A percentile compares a stretch with the other conserved stretches of the same genome.
These are phyloP conservation scores for Coronaproctus castanopsis DNA, from an alignment of 2,888 invertebrate species.

Conservation along the genomic window DNA sequence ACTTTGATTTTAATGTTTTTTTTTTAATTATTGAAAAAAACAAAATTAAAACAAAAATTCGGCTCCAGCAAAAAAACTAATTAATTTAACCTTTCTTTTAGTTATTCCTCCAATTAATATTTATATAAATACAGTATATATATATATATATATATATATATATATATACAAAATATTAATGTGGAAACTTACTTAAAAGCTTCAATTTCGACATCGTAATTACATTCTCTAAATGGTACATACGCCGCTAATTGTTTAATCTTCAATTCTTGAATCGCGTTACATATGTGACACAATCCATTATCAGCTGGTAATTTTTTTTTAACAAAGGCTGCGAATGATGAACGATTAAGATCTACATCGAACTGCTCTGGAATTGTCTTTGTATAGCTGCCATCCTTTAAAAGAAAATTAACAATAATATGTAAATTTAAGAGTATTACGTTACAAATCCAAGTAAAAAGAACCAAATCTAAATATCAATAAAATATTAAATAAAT, in stretches of 20 bases:
- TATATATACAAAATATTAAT: background rate
- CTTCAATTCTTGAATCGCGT: conserved; percentile 29
- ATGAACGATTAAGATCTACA: conserved; percentile 14
- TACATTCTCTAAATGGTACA: conserved; percentile 26
- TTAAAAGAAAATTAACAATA: background rate
- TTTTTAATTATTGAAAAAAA: no score
- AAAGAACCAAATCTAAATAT: no score
- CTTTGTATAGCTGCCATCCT: conserved; percentile 21
- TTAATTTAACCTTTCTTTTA: no score
- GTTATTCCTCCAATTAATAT: no score
- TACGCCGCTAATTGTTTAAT: conserved; percentile 29
- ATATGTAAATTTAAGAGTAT: background rate
- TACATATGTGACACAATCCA: conserved; percentile 27
- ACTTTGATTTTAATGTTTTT: no score
- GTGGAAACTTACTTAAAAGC: conserved; percentile 19
- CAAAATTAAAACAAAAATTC: no score
- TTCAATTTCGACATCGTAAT: conserved; percentile 24
- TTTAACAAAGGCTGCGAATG: background rate
- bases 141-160: background rate
- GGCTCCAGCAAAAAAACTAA: no score
- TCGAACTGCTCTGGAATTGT: conserved; percentile 18
- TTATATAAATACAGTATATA: background rate
- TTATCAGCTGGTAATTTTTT: conserved; percentile 13
- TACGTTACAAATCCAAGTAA: background rate
- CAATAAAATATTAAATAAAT: no score